A percentile compares a stretch with the other conserved stretches of the same genome.
Conservation (phyloP, 2,888 invertebrate genomes). For the Sinhomidia bicolor region DNA sequence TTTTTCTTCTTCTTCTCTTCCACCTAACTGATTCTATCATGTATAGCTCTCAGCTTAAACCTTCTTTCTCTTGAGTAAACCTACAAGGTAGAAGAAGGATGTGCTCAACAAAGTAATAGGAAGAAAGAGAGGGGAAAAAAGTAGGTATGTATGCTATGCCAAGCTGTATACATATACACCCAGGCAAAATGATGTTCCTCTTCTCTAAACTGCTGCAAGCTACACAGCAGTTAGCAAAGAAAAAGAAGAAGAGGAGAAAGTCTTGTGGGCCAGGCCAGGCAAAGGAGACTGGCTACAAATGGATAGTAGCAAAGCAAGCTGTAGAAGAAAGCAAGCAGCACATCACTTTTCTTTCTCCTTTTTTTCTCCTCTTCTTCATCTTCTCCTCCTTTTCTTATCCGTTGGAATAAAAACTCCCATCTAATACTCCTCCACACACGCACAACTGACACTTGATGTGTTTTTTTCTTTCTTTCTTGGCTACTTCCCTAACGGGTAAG, state of each 20-base stretch:
- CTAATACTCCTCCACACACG: not conserved
- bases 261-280: not conserved
- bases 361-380: not conserved
- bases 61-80: too few relatives aligned
- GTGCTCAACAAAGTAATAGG: not conserved
- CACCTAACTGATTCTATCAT: too few relatives aligned
- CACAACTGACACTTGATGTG: constrained; percentile 53
- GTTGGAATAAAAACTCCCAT: constrained; percentile 52
- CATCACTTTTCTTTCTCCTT: not conserved
- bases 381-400: constrained; percentile 9
- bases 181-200: not conserved
- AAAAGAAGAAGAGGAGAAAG: not conserved
- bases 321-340: not conserved
- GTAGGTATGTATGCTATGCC: not conserved
- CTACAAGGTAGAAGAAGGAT: too few relatives aligned
- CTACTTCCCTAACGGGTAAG: constrained; percentile 9
- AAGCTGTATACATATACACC: too few relatives aligned
- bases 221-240: not conserved
- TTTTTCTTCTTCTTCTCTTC: too few relatives aligned
- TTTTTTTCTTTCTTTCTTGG: not conserved
- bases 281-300: too few relatives aligned
- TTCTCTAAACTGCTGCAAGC: not conserved
- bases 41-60: too few relatives aligned
- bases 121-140: not conserved
- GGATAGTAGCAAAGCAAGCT: too few relatives aligned